Evolutionary conservation across 2,113 vertebrate genomes (phyloP).

Genomic region (Pelusios castaneus): DNA sequence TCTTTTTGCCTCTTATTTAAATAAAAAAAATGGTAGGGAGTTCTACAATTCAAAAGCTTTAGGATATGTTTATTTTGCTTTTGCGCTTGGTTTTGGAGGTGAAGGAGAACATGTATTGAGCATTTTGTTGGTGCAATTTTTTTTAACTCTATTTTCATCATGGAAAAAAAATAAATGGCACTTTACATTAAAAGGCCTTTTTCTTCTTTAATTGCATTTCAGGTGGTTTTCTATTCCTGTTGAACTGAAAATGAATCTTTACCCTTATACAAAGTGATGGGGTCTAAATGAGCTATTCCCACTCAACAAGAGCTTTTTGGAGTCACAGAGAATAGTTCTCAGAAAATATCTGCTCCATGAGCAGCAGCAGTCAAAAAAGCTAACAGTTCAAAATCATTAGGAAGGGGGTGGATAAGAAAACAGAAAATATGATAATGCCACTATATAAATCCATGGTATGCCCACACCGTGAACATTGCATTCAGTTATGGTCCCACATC

Average conservation of each 20-base stretch:
- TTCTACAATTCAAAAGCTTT: fast-evolving
- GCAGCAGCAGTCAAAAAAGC: not conserved
- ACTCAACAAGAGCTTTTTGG: not conserved
- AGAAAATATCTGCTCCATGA: not conserved
- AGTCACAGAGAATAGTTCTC: not conserved
- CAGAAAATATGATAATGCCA: not conserved
- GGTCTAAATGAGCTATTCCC: not conserved
- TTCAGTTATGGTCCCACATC: not conserved
- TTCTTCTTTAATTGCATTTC: not conserved
- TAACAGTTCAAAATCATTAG: not conserved
- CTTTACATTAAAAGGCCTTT: constrained; percentile 28
- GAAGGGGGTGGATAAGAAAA: not conserved
- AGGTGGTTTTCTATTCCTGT: not conserved
- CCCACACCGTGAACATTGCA: not conserved
- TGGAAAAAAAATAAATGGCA: constrained; percentile 39
- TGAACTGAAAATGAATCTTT: not conserved
- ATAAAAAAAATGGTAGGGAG: not conserved
- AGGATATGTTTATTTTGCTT: not conserved
- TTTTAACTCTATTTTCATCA: constrained; percentile 23
- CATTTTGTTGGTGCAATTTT: constrained; percentile 8
- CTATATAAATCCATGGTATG: not conserved
- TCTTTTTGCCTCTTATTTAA: not conserved
- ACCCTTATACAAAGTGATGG: not conserved
- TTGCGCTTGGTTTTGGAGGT: constrained; percentile 9
- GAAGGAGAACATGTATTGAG: not conserved